A percentile compares a stretch with the other conserved stretches of the same genome.
Conservation (phyloP, 2,113 vertebrate species). For the Pedetes capensis region DNA sequence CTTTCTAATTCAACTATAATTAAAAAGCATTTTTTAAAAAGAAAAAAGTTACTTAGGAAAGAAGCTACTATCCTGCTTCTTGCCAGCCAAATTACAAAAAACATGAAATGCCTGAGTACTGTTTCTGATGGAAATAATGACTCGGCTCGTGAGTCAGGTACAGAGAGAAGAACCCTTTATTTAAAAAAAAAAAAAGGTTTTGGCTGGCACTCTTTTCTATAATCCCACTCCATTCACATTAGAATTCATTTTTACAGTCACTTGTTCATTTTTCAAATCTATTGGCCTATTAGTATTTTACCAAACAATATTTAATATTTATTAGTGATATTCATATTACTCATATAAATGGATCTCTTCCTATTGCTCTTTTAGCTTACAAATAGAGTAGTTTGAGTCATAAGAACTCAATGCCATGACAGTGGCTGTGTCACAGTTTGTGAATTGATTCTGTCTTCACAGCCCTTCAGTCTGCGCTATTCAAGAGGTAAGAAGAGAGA, state of each 20-base stretch:
- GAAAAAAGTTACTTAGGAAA: constrained; percentile 10
- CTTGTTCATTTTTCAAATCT: constrained; percentile 3
- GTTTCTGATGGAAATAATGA: neutral
- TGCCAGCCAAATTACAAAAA: constrained; percentile 8
- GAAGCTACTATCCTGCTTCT: constrained; percentile 17
- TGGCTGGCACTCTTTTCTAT: neutral
- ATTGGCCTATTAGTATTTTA: neutral
- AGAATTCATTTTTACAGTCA: neutral
- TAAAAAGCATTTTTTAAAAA: constrained; percentile 12
- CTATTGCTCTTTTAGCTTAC: neutral
- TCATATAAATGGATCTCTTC: neutral
- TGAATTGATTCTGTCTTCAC: neutral
- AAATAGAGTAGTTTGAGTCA: neutral
- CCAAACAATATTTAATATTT: neutral
- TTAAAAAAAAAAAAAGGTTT: neutral
- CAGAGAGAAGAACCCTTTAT: neutral
- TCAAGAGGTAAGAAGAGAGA: neutral
- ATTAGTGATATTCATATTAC: neutral
- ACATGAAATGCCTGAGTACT: neutral
- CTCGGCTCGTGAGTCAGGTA: neutral
- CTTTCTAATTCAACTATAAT: neutral
- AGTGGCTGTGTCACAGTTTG: neutral
- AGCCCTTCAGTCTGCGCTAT: neutral
- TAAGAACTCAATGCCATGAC: neutral
- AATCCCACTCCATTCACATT: neutral